Percentiles rank a stretch among this genome's conserved stretches.
These are phyloP conservation scores for Limnephilus marmoratus DNA, from an alignment of 2,888 invertebrate species.

Conservation along the genomic window DNA sequence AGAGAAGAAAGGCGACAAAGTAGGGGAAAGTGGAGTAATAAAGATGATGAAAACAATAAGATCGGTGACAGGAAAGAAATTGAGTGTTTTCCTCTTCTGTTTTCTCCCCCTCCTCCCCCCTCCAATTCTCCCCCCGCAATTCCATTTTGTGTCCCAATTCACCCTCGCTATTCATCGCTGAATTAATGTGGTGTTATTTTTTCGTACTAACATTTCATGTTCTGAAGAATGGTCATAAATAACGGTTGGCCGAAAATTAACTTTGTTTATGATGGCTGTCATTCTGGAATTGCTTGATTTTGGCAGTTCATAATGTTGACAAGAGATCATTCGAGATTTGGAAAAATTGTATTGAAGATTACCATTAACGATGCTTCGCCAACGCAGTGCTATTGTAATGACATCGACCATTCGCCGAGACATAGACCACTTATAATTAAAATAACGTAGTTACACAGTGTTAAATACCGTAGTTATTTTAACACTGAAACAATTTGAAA, in stretches of 20 bases:
- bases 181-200: conserved; percentile 3
- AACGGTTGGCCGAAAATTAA: background rate
- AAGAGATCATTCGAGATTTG: background rate
- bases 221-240: background rate
- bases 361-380: background rate
- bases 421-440: no score
- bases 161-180: background rate
- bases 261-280: background rate
- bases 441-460: no score
- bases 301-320: background rate
- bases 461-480: no score
- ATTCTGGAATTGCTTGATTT: background rate
- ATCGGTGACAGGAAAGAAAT: conserved; percentile 61
- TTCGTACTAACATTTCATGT: background rate
- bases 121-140: background rate
- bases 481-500: no score
- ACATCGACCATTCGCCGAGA: no score
- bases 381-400: no score
- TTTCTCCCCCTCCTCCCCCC: conserved; percentile 46
- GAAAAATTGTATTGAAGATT: background rate
- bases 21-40: conserved; percentile 57
- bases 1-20: background rate
- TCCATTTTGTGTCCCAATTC: background rate
- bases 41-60: conserved; percentile 64
- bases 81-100: conserved; percentile 49